phyloP scores from a whole-genome alignment of 2,797 vertebrate species.

The Microcaecilia unicolor region DNA sequence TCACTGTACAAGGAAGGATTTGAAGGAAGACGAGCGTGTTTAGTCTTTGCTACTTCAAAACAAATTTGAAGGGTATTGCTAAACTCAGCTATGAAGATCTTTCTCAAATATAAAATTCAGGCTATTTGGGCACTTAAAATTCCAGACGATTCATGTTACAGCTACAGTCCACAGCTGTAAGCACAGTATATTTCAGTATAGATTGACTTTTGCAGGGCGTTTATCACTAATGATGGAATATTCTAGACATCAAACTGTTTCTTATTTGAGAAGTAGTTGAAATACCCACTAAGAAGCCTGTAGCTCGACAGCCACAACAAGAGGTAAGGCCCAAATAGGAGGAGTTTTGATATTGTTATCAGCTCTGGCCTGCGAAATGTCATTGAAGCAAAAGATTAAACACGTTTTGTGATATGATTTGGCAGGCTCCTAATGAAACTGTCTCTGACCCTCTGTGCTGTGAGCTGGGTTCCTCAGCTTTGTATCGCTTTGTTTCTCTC shows the following conservation, averaged over 20 bases:
- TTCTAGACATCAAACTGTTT: neutral
- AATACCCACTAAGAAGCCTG: constrained; percentile 8
- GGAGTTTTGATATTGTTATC: neutral
- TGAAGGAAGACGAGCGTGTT: constrained; percentile 33
- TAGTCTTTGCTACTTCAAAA: constrained; percentile 21
- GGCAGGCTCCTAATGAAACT: no score
- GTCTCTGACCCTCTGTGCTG: no score
- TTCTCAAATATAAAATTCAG: neutral
- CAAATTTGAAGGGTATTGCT: constrained; percentile 1
- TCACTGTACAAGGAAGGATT: constrained; percentile 6
- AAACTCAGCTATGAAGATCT: no score
- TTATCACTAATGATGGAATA: neutral
- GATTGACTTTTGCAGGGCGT: neutral
- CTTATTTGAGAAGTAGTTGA: neutral
- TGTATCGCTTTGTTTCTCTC: no score
- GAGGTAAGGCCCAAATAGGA: neutral
- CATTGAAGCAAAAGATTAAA: no score
- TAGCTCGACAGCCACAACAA: constrained; percentile 24
- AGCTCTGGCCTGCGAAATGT: neutral
- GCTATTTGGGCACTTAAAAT: neutral
- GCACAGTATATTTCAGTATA: neutral
- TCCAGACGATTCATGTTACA: neutral
- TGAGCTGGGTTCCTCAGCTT: no score
- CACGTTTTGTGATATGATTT: no score
- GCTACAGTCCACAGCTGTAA: neutral